Percentiles rank a stretch among this genome's conserved stretches.
Evolutionary conservation across 2,113 vertebrate species (phyloP).

Genomic region (Spermophilus dauricus): DNA sequence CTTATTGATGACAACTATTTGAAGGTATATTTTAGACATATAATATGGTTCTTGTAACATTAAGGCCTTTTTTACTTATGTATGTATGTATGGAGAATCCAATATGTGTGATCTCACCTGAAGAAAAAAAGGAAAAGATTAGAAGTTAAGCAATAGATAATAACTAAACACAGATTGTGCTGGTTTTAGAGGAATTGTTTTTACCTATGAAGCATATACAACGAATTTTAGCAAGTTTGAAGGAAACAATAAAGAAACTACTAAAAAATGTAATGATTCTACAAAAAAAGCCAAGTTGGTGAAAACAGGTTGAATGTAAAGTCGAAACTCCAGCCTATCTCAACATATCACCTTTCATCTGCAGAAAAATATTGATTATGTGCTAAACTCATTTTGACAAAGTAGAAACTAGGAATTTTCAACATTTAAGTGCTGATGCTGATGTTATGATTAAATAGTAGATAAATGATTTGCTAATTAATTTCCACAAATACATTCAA

Average conservation of each 20-base stretch:
- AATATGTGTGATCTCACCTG: neutral
- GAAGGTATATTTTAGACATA: neutral
- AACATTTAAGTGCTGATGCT: neutral
- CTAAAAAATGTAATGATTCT: neutral
- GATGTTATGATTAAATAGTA: neutral
- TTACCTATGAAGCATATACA: neutral
- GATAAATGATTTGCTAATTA: neutral
- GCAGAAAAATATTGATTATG: neutral
- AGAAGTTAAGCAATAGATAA: neutral
- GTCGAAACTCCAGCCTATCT: neutral
- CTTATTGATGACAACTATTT: neutral
- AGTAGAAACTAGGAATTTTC: neutral
- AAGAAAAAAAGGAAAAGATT: neutral
- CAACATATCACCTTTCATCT: neutral
- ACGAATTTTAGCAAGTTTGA: neutral
- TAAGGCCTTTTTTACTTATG: neutral
- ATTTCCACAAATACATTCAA: neutral
- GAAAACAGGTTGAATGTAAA: neutral
- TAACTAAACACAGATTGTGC: neutral
- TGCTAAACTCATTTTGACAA: neutral
- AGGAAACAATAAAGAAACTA: neutral
- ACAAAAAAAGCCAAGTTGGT: neutral
- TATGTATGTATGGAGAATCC: neutral
- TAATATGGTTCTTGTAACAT: neutral
- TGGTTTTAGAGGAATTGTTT: neutral